These are phyloP conservation scores for Petrocephalus schoutedeni DNA, from an alignment of 2,797 vertebrate genomes.

Conservation along the genomic window DNA sequence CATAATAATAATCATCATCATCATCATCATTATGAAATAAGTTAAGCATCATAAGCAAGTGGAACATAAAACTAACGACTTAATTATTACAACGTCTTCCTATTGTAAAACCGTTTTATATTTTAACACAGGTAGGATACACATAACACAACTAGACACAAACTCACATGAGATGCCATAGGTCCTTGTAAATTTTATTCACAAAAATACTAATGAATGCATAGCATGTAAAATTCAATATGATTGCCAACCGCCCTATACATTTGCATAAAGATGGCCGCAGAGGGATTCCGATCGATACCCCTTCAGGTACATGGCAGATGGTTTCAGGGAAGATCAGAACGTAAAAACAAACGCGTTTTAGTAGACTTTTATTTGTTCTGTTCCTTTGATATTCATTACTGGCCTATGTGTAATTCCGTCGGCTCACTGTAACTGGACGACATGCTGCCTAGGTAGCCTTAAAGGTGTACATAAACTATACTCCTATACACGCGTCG, in stretches of 20 bases:
- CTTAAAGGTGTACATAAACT: neutral
- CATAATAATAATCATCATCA: neutral
- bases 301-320: slow-evolving; percentile 68
- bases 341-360: slow-evolving; percentile 41
- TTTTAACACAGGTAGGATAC: neutral
- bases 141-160: neutral
- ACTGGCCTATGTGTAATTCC: neutral
- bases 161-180: neutral
- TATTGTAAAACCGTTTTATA: neutral
- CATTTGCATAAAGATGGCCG: slow-evolving; percentile 76
- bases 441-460: neutral
- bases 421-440: neutral
- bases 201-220: neutral
- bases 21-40: neutral
- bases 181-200: neutral
- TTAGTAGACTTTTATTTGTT: slow-evolving; percentile 29
- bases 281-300: slow-evolving; percentile 79
- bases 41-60: neutral
- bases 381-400: slow-evolving; percentile 30
- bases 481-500: neutral
- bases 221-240: slow-evolving; percentile 35
- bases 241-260: slow-evolving; percentile 69
- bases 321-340: slow-evolving; percentile 66
- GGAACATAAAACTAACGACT: neutral
- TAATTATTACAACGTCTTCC: neutral